phyloP scores from a whole-genome alignment of 1,140 invertebrate genomes.

The Caerostris darwini region DNA sequence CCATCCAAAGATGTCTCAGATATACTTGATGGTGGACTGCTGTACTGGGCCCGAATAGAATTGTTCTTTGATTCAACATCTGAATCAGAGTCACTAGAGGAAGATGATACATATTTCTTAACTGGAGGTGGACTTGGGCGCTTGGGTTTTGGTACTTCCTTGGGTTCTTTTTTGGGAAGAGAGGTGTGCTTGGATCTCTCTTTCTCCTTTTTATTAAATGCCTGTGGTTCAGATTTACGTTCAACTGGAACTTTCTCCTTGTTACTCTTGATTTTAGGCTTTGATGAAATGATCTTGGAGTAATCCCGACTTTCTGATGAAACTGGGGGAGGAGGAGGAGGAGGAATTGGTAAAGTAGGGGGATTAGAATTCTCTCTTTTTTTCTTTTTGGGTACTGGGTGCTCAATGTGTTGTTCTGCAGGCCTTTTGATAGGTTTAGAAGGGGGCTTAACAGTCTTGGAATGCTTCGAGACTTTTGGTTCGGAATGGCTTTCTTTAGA shows the following conservation, averaged over 20 bases:
- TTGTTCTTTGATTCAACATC: not conserved
- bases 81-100: conserved; percentile 24
- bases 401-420: not conserved
- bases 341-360: not conserved
- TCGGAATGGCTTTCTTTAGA: conserved; percentile 1
- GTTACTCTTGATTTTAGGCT: not conserved
- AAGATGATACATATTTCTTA: not conserved
- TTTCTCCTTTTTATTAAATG: conserved; percentile 32
- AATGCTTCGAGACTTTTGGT: conserved; percentile 28
- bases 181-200: conserved; percentile 44
- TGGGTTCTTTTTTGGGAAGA: not conserved
- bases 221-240: not conserved
- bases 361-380: conserved; percentile 36
- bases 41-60: conserved; percentile 42
- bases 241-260: conserved; percentile 47
- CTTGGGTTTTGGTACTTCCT: not conserved
- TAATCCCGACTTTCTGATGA: not conserved
- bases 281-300: not conserved
- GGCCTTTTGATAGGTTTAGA: conserved; percentile 17
- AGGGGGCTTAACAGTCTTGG: not conserved
- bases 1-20: conserved; percentile 66
- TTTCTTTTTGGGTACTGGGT: conserved; percentile 26
- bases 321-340: not conserved
- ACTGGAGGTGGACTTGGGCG: not conserved
- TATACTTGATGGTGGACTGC: conserved; percentile 67